These are phyloP conservation scores for Ornithorhynchus anatinus DNA, from an alignment of 2,113 vertebrate species.

Conservation along the genomic window DNA sequence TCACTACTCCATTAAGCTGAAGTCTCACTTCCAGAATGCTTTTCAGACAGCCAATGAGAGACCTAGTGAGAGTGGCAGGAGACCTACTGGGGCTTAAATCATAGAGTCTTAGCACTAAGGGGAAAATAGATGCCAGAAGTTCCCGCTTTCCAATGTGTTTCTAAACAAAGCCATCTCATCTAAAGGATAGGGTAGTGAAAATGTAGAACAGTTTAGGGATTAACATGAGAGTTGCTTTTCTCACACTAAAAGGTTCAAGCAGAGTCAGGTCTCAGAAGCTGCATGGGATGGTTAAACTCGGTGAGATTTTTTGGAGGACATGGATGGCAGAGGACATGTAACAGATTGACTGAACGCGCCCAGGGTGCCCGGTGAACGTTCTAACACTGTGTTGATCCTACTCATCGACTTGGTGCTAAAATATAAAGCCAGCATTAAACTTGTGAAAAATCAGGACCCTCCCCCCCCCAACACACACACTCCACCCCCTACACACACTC, in stretches of 20 bases:
- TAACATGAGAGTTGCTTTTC: background rate
- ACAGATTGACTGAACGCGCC: background rate
- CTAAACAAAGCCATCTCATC: slow-evolving; percentile 12
- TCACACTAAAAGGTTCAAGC: background rate
- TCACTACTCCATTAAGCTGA: background rate
- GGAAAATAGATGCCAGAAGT: background rate
- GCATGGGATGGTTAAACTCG: background rate
- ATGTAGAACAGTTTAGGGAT: background rate
- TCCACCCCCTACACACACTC: too few relatives aligned
- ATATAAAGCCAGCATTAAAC: background rate
- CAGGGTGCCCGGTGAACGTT: background rate
- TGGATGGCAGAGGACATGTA: background rate
- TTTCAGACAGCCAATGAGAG: background rate
- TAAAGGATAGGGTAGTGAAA: background rate
- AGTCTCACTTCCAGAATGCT: background rate
- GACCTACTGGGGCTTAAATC: background rate
- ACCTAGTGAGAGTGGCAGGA: background rate
- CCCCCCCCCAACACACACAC: too few relatives aligned
- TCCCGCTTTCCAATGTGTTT: slow-evolving; percentile 7
- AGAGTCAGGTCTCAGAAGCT: background rate
- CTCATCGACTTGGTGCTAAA: background rate
- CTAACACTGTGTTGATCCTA: background rate
- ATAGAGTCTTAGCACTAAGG: background rate
- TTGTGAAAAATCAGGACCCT: background rate
- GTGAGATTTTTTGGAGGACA: too few relatives aligned